Base-by-base conservation (phyloP, 2,797 vertebrate species). In the Oceanodroma leucorhoa region DNA sequence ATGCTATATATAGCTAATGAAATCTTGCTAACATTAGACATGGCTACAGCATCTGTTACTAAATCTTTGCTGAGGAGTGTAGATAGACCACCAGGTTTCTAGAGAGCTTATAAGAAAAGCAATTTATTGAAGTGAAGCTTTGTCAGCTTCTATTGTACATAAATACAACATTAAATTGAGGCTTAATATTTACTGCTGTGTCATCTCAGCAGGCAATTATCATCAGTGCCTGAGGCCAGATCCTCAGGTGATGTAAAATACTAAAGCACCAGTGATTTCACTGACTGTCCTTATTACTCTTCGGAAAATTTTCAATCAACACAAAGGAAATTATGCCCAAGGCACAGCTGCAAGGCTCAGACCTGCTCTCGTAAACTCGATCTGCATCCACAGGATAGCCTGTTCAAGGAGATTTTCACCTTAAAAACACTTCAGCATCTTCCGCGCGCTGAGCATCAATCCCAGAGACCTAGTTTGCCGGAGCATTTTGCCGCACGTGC, bases 11-110 rank as follows among this genome's bases (percentile, higher is more conserved):
- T 80, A 97, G 90, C 81, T 89, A 90, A 90, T 85, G 91, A 95
- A 94, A 94, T 69, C 94, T 54, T 85, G 78, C 94, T 92, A 85
- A 93, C 75, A 66, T 85, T 87, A 96, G 90, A 50, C 60, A 53
- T 67, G 80, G 90, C 83, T 85, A 24, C 84, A 92, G 94, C 93
- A 95, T 90, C 96, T 96, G 90, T 50, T 94, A 87, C 83, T 89
- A 85, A 94, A 89, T 77, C 95, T 93, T 57, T 87, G 75, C 90
- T 80, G 90, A 87, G 88, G 78, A 57, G 48, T 20, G 18, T 48
- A 84, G 71, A 79, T 13, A 83, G 91, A 89, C 48, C 90, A 82
- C 73, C 69, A 66, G 53, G 60, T 73, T 96, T 83, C 70, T 7
- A 10, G 62, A 82, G 72, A 55, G 77, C 73, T 86, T 82, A 53